Evolutionary conservation across 2,888 invertebrate species (phyloP).

Genomic region (Drosophila mulleri): DNA sequence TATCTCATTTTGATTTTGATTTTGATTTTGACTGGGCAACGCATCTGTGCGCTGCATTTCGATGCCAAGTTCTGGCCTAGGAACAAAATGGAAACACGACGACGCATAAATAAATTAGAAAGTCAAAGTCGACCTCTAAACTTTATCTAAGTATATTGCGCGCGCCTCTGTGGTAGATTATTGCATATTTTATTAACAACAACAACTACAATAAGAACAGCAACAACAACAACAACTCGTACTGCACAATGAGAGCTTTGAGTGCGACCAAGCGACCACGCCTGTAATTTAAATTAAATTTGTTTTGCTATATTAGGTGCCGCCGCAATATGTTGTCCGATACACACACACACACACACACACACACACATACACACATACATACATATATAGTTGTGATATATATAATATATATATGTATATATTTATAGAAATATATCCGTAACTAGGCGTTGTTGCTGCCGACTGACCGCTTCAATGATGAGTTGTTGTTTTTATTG

Average conservation of each 20-base stretch:
- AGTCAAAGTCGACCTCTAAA: constrained; percentile 78
- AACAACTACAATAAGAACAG: constrained; percentile 32
- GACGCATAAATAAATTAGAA: constrained; percentile 80
- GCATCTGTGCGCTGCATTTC: constrained; percentile 42
- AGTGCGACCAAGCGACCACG: constrained; percentile 72
- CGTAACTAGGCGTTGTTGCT: constrained; percentile 66
- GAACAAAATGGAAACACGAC: constrained; percentile 55
- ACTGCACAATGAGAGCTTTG: constrained; percentile 71
- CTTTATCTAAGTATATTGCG: constrained; percentile 71
- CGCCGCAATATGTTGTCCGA: constrained; percentile 60
- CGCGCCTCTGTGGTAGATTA: constrained; percentile 65
- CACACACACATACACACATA: constrained; percentile 4
- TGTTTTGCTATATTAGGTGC: constrained; percentile 79
- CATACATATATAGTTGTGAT: constrained; percentile 1
- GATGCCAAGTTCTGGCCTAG: constrained; percentile 54
- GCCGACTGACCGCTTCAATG: constrained; percentile 69
- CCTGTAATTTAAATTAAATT: constrained; percentile 81
- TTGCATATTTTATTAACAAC: constrained; percentile 77
- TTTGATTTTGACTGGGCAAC: constrained; percentile 24
- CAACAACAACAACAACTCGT: constrained; percentile 37
- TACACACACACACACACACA: constrained; percentile 11
- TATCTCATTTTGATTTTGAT: constrained; percentile 9
- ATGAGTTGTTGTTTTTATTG: constrained; percentile 73
- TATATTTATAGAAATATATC: constrained; percentile 41
- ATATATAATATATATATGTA: constrained; percentile 15